Percentiles rank a stretch among this genome's conserved stretches.
phyloP scores from a whole-genome alignment of 2,888 invertebrate genomes.

The Scrobipalpa atriplicella region DNA sequence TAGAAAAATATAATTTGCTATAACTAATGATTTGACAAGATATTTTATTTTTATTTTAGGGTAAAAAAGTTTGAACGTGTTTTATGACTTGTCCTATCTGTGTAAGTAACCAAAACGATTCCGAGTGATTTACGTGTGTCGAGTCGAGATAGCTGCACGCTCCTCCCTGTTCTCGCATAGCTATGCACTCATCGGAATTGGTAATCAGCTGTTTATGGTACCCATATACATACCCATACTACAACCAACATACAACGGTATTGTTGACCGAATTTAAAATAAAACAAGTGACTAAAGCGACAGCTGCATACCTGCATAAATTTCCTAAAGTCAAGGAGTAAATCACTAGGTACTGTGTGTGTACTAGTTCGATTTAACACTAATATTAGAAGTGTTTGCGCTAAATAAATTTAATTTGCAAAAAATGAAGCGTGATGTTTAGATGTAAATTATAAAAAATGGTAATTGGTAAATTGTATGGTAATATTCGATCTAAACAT shows the following conservation, averaged over 20 bases:
- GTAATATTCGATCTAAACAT: conserved; percentile 2
- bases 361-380: too few relatives aligned
- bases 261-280: not conserved
- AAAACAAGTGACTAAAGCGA: not conserved
- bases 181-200: conserved; percentile 13
- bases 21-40: too few relatives aligned
- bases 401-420: not conserved
- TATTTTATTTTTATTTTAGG: too few relatives aligned
- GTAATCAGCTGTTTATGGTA: not conserved
- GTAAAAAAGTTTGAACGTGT: too few relatives aligned
- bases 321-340: too few relatives aligned
- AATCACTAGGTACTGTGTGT: too few relatives aligned
- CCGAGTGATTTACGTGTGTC: not conserved
- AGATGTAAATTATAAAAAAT: not conserved
- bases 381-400: too few relatives aligned
- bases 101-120: not conserved
- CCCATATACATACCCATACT: too few relatives aligned
- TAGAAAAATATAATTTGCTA: too few relatives aligned
- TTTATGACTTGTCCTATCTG: not conserved
- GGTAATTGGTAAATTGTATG: not conserved
- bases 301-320: too few relatives aligned
- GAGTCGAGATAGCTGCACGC: conserved; percentile 12
- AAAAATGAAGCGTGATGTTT: conserved; percentile 1
- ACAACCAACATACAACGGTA: conserved; percentile 6
- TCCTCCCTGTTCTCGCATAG: not conserved